Percentiles rank a stretch among this genome's conserved stretches.
Conservation (phyloP, 2,888 invertebrate genomes). For the Cephus sareptanus region DNA sequence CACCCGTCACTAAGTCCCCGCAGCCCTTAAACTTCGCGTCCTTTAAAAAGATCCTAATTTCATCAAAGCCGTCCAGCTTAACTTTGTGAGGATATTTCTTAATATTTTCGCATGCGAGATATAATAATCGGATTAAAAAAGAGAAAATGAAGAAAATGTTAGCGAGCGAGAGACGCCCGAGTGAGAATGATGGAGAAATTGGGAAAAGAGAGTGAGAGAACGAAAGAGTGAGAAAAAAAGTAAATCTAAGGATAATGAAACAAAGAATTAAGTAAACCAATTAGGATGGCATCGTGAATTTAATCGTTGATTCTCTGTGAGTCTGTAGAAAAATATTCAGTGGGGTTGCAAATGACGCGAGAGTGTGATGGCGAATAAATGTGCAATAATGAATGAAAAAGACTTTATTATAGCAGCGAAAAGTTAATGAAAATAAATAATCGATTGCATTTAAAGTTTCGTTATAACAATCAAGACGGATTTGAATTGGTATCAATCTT, state of each 20-base stretch:
- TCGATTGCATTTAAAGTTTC: neutral
- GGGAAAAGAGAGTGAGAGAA: conserved; percentile 6
- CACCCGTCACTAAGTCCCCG: conserved; percentile 1
- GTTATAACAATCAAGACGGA: neutral
- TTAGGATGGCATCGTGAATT: neutral
- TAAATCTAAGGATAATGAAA: neutral
- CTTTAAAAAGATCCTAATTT: conserved; percentile 64
- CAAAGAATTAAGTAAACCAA: conserved; percentile 3
- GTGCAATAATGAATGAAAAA: neutral
- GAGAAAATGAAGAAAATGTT: neutral
- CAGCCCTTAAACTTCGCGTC: conserved; percentile 51
- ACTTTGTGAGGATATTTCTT: conserved; percentile 63
- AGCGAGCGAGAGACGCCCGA: neutral
- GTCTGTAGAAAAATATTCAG: neutral
- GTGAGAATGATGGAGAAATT: neutral
- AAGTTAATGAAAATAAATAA: neutral
- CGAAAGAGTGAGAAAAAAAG: conserved; percentile 14
- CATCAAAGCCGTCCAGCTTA: conserved; percentile 66
- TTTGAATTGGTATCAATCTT: neutral
- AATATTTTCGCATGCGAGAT: conserved; percentile 62
- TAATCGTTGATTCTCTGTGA: neutral
- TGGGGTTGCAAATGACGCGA: neutral
- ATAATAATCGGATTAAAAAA: conserved; percentile 7
- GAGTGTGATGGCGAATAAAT: neutral
- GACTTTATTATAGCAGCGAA: neutral